These are phyloP conservation scores for Zosterops borbonicus DNA, from an alignment of 2,113 vertebrate species.

Conservation along the genomic window DNA sequence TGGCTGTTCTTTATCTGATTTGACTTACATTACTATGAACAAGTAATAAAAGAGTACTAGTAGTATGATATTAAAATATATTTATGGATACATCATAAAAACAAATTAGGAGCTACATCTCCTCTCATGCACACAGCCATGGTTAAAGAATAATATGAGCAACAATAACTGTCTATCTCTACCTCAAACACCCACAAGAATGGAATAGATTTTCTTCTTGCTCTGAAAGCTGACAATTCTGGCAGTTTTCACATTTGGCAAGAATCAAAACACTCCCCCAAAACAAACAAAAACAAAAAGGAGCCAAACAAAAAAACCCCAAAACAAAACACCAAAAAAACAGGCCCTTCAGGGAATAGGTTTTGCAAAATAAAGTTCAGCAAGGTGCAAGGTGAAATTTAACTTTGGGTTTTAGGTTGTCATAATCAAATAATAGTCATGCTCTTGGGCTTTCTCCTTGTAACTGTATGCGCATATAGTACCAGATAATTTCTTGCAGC, in stretches of 20 bases:
- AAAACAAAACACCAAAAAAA: neutral
- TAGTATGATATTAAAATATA: neutral
- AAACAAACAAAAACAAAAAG: neutral
- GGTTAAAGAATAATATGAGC: neutral
- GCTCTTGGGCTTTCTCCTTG: neutral
- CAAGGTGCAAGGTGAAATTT: conserved; percentile 22
- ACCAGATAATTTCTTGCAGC: neutral
- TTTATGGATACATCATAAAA: neutral
- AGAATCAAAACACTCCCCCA: neutral
- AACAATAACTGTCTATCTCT: neutral
- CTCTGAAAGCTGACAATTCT: neutral
- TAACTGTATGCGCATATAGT: neutral
- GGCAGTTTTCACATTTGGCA: neutral
- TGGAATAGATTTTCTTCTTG: neutral
- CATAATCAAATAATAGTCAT: neutral
- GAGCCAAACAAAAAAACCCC: neutral
- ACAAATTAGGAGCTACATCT: neutral
- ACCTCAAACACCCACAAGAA: neutral
- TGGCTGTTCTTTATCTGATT: neutral
- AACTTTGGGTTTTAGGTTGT: neutral
- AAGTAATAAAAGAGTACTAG: neutral
- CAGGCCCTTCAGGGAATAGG: neutral
- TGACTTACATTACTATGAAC: neutral
- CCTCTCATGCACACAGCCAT: neutral
- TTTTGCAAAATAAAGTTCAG: conserved; percentile 34